These are phyloP conservation scores for Amphipyra berbera DNA, from an alignment of 2,888 invertebrate species.

Conservation along the genomic window DNA sequence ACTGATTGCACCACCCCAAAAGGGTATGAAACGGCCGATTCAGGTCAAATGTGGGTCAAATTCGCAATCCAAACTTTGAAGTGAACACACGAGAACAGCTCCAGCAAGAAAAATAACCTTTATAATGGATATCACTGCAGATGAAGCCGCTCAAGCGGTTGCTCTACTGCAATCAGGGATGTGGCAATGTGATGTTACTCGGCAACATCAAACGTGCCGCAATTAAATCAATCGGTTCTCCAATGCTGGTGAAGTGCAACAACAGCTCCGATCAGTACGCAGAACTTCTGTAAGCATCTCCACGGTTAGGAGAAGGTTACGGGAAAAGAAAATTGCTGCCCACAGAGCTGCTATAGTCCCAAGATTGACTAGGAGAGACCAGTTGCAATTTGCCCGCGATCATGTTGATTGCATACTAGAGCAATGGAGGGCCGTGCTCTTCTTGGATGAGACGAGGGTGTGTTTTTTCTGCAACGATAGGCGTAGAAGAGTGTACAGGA, in stretches of 20 bases:
- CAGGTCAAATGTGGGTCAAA: not conserved
- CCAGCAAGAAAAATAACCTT: slow-evolving; percentile 9
- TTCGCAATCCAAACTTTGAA: not conserved
- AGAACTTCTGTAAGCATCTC: not conserved
- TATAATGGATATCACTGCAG: slow-evolving; percentile 23
- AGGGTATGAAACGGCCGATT: not conserved
- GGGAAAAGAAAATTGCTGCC: too few species aligned
- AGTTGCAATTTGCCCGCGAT: too few species aligned
- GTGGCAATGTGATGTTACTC: slow-evolving; percentile 42
- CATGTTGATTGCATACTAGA: too few species aligned
- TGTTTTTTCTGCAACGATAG: too few species aligned
- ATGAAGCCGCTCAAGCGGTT: slow-evolving; percentile 32
- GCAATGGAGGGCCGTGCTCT: too few species aligned
- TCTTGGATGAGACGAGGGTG: too few species aligned
- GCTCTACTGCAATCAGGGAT: slow-evolving; percentile 38
- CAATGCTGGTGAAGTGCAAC: not conserved
- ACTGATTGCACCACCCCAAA: not conserved
- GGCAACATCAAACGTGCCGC: too few species aligned
- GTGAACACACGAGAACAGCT: slow-evolving; percentile 8
- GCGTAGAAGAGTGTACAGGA: too few species aligned
- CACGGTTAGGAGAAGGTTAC: not conserved
- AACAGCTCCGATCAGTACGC: not conserved
- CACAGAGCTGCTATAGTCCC: too few species aligned
- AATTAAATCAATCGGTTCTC: slow-evolving; percentile 36
- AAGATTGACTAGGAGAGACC: too few species aligned